Percentiles rank a stretch among this genome's conserved stretches.
These are phyloP conservation scores for Acropora yongei DNA, from an alignment of 64 coral and sea anemone species.

Conservation along the genomic window DNA sequence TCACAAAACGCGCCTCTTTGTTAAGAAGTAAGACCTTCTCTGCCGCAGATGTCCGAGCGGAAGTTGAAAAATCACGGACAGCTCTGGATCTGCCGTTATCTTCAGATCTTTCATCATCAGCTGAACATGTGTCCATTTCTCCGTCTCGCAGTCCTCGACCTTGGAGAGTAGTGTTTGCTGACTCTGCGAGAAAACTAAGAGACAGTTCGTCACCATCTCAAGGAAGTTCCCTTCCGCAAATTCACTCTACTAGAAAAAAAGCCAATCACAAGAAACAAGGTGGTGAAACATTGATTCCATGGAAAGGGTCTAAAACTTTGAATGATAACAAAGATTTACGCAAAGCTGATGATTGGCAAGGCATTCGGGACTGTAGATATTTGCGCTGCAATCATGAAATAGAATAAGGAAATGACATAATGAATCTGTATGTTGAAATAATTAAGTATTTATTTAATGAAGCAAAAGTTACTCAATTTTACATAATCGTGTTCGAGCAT, in stretches of 20 bases:
- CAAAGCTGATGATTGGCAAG: neutral
- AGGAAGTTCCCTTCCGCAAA: neutral
- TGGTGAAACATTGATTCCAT: neutral
- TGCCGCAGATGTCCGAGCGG: neutral
- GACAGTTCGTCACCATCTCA: neutral
- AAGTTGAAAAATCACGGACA: neutral
- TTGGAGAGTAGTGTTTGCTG: neutral
- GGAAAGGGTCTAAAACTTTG: neutral
- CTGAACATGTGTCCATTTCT: neutral
- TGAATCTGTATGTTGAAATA: too few relatives aligned
- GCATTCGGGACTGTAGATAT: neutral
- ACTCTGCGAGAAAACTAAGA: neutral
- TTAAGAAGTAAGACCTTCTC: slow-evolving; percentile 2
- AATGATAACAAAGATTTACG: neutral
- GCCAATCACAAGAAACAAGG: neutral
- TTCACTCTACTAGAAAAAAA: neutral
- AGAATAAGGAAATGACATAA: neutral
- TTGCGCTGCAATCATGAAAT: neutral
- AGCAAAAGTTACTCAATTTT: too few relatives aligned
- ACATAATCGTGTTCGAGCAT: too few relatives aligned
- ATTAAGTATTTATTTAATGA: too few relatives aligned
- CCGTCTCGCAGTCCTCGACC: neutral
- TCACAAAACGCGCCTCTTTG: neutral
- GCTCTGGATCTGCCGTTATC: neutral
- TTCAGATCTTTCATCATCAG: neutral